phyloP scores from a whole-genome alignment of 1,140 invertebrate genomes.

The Marisa cornuarietis region DNA sequence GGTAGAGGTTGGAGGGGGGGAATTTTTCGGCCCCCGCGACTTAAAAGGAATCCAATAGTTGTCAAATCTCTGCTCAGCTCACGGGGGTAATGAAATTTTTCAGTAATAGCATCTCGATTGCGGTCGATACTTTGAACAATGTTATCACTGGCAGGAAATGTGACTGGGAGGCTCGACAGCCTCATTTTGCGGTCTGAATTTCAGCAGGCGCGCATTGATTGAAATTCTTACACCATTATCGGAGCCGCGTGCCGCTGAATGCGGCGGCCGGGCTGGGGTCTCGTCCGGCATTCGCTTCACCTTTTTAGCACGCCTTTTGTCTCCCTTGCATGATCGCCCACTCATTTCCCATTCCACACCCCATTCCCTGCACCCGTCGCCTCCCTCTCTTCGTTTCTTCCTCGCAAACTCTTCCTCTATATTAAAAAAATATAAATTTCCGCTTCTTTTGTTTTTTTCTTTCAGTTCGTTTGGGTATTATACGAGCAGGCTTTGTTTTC shows the following conservation, averaged over 20 bases:
- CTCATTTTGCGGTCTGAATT: conserved; percentile 11
- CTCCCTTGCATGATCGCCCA: background rate
- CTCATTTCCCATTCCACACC: conserved; percentile 12
- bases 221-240: conserved; percentile 24
- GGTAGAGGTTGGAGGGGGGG: background rate
- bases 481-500: background rate
- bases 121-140: conserved; percentile 17
- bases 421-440: background rate
- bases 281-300: background rate
- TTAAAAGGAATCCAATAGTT: conserved; percentile 15
- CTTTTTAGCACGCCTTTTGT: background rate
- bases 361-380: background rate
- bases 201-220: conserved; percentile 17
- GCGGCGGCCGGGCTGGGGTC: conserved; percentile 3
- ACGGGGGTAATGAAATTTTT: conserved; percentile 12
- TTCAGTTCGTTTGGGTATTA: no score
- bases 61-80: conserved; percentile 20
- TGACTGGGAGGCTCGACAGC: conserved; percentile 11
- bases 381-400: conserved; percentile 7
- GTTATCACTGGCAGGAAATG: conserved; percentile 23
- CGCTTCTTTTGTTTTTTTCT: background rate
- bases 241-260: conserved; percentile 16
- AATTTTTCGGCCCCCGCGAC: background rate
- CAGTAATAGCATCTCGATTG: conserved; percentile 1
- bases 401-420: conserved; percentile 5